These are phyloP conservation scores for Porites evermanni DNA, from an alignment of 92 coral and sea anemone species.

Conservation along the genomic window DNA sequence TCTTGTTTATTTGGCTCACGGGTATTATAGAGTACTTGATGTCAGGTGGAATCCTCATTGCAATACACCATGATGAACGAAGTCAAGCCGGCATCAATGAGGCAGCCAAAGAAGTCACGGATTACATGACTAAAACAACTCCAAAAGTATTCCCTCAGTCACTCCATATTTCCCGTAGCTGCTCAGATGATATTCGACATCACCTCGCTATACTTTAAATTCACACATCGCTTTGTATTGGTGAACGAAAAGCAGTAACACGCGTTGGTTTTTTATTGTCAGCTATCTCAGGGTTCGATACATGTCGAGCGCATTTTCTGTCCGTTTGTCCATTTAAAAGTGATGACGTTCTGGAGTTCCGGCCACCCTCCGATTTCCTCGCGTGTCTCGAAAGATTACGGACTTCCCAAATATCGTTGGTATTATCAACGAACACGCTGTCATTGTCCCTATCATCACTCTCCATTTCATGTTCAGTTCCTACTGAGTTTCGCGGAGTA, in stretches of 20 bases:
- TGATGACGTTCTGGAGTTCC: not conserved
- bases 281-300: conserved; percentile 31
- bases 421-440: conserved; percentile 77
- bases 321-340: not conserved
- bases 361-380: conserved; percentile 6
- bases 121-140: not conserved
- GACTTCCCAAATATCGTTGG: conserved; percentile 24
- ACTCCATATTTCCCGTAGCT: not conserved
- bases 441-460: conserved; percentile 47
- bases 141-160: not conserved
- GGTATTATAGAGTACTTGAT: too few species aligned
- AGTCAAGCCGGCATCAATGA: too few species aligned
- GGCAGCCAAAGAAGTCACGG: too few species aligned
- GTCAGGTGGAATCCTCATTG: too few species aligned
- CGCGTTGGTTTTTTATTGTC: conserved; percentile 41
- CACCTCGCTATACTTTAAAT: not conserved
- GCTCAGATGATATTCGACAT: not conserved
- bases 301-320: not conserved
- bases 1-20: too few species aligned
- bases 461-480: conserved; percentile 38
- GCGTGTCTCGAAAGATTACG: not conserved
- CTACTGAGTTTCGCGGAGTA: conserved; percentile 77
- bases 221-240: conserved; percentile 46
- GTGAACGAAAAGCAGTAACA: conserved; percentile 15
- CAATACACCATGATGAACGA: too few species aligned